Conservation (phyloP, 2,888 invertebrate species). For the Diaprepes abbreviatus region DNA sequence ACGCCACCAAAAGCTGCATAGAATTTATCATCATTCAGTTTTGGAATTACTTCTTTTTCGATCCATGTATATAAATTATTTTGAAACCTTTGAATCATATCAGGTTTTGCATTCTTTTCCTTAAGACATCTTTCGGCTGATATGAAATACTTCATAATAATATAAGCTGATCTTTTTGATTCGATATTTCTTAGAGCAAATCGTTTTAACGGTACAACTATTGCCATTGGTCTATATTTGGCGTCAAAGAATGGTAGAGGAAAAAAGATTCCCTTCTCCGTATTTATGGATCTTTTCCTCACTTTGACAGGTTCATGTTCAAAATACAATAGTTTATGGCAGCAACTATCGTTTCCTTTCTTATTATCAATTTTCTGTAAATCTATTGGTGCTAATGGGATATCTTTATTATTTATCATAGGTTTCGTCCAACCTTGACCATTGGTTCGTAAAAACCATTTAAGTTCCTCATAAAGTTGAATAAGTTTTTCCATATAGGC, state of each 20-base stretch:
- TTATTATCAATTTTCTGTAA: conserved; percentile 36
- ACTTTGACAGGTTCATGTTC: conserved; percentile 51
- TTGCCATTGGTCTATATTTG: conserved; percentile 67
- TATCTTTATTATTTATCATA: conserved; percentile 37
- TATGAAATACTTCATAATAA: conserved; percentile 71
- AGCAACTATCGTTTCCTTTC: conserved; percentile 49
- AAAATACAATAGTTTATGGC: conserved; percentile 53
- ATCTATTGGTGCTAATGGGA: conserved; percentile 49
- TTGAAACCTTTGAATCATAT: conserved; percentile 67
- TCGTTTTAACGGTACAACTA: conserved; percentile 73
- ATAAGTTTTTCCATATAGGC: conserved; percentile 71
- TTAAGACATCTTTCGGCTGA: conserved; percentile 68
- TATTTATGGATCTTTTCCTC: conserved; percentile 18
- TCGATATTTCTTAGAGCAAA: conserved; percentile 68
- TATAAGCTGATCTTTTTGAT: conserved; percentile 64
- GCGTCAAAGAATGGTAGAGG: conserved; percentile 75
- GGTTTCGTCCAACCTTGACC: conserved; percentile 72
- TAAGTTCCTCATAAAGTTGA: conserved; percentile 72
- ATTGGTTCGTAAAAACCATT: conserved; percentile 72
- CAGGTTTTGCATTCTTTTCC: conserved; percentile 62
- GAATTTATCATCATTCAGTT: conserved; percentile 73
- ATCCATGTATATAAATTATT: conserved; percentile 72
- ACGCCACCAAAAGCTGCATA: conserved; percentile 71
- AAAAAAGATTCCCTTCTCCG: conserved; percentile 49
- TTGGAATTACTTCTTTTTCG: conserved; percentile 65